phyloP scores from a whole-genome alignment of 1,140 invertebrate species.

The Drosophila rhopaloa region DNA sequence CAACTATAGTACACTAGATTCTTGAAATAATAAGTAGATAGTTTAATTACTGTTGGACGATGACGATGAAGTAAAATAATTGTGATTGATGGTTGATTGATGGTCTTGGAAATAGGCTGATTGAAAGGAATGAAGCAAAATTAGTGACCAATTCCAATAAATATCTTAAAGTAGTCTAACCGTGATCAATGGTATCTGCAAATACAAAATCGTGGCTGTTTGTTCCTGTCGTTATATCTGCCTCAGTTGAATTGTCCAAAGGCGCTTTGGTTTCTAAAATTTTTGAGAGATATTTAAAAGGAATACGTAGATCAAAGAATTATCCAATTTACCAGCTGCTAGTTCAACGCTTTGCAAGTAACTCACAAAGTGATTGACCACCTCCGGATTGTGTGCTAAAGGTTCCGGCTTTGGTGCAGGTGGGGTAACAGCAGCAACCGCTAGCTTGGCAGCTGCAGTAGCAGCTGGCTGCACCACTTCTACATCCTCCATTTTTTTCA shows the following conservation, averaged over 20 bases:
- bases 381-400: constrained; percentile 20
- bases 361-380: constrained; percentile 55
- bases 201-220: constrained; percentile 69
- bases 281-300: not conserved
- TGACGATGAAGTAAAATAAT: constrained; percentile 67
- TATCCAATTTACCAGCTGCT: constrained; percentile 44
- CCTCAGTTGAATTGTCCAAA: constrained; percentile 41
- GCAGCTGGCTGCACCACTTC: constrained; percentile 15
- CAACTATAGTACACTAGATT: constrained; percentile 1
- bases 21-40: not conserved
- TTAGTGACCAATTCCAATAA: not conserved
- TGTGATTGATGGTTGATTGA: constrained; percentile 60
- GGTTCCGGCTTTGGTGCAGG: constrained; percentile 10
- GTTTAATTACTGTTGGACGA: constrained; percentile 64
- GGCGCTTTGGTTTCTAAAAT: constrained; percentile 67
- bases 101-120: constrained; percentile 71
- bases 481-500: constrained; percentile 30
- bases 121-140: constrained; percentile 7
- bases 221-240: constrained; percentile 23
- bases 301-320: not conserved
- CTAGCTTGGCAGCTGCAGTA: constrained; percentile 12
- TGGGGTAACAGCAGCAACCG: constrained; percentile 38
- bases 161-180: constrained; percentile 30
- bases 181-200: constrained; percentile 76
- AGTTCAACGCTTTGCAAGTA: constrained; percentile 56